Evolutionary conservation across 2,113 vertebrate genomes (phyloP).

Genomic region (Corydoras sp.): DNA sequence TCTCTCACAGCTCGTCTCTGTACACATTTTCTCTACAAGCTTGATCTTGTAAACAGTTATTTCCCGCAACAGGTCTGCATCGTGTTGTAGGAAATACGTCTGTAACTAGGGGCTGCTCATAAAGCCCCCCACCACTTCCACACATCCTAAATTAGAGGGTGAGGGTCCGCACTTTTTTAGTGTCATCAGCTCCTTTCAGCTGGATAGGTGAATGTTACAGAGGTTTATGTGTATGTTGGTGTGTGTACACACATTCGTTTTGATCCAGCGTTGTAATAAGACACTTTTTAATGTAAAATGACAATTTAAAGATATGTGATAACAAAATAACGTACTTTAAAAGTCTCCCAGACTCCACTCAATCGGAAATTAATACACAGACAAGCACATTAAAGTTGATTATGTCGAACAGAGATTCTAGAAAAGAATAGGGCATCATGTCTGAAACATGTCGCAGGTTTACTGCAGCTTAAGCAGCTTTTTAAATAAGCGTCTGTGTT

Average conservation of each 20-base stretch:
- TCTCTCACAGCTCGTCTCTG: slow-evolving; percentile 11
- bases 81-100: slow-evolving; percentile 40
- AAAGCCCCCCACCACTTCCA: slow-evolving; percentile 49
- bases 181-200: slow-evolving; percentile 63
- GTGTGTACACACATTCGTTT: slow-evolving; percentile 58
- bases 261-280: slow-evolving; percentile 42
- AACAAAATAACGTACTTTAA: too few relatives aligned
- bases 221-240: slow-evolving; percentile 15
- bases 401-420: too few relatives aligned
- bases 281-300: too few relatives aligned
- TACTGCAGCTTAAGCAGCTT: too few relatives aligned
- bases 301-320: too few relatives aligned
- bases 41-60: slow-evolving; percentile 28
- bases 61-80: slow-evolving; percentile 39
- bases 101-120: slow-evolving; percentile 37
- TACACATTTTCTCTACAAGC: slow-evolving; percentile 12
- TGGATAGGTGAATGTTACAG: slow-evolving; percentile 30
- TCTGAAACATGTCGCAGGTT: too few relatives aligned
- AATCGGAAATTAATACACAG: too few relatives aligned
- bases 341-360: too few relatives aligned
- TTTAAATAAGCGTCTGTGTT: too few relatives aligned
- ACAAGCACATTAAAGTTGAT: too few relatives aligned
- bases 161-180: slow-evolving; percentile 44
- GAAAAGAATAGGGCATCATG: too few relatives aligned
- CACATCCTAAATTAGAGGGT: slow-evolving; percentile 65